Percentiles rank a stretch among this genome's conserved stretches.
These are phyloP conservation scores for Bombus polaris DNA, from an alignment of 1,140 invertebrate species.

Conservation along the genomic window DNA sequence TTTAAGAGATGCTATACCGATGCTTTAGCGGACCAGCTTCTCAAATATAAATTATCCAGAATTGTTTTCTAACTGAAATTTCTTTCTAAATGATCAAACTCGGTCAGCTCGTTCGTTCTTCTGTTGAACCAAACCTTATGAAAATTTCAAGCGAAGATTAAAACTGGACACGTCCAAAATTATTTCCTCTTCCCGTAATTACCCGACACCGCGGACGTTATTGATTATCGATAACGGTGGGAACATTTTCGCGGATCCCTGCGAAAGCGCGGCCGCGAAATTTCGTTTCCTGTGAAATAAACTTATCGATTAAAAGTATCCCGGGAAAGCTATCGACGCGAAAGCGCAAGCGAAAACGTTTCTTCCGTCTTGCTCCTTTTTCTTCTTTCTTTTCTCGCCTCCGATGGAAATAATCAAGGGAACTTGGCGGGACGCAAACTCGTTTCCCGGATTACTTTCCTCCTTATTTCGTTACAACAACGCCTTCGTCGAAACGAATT, in stretches of 20 bases:
- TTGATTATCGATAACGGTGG: conserved; percentile 33
- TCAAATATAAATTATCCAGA: neutral
- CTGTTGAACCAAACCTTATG: neutral
- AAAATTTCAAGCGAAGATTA: conserved; percentile 35
- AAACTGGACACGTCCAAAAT: conserved; percentile 23
- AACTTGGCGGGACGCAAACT: neutral
- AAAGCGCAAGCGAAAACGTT: conserved; percentile 4
- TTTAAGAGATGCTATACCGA: neutral
- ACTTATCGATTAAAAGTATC: neutral
- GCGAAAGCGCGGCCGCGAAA: neutral
- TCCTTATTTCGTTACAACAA: conserved; percentile 8
- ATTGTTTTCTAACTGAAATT: neutral
- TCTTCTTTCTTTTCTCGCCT: no score
- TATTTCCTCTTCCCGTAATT: conserved; percentile 28
- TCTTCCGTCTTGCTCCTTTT: neutral
- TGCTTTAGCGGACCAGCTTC: neutral
- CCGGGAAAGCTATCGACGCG: neutral
- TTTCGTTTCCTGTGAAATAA: conserved; percentile 28
- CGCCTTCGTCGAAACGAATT: neutral
- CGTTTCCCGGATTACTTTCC: neutral
- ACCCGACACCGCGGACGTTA: conserved; percentile 1
- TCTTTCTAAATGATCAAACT: neutral
- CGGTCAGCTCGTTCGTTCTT: neutral
- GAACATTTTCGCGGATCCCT: neutral
- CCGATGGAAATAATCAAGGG: neutral